A percentile compares a stretch with the other conserved stretches of the same genome.
Evolutionary conservation across 92 coral and sea anemone genomes (phyloP).

Genomic region (Blastomussa wellsi): DNA sequence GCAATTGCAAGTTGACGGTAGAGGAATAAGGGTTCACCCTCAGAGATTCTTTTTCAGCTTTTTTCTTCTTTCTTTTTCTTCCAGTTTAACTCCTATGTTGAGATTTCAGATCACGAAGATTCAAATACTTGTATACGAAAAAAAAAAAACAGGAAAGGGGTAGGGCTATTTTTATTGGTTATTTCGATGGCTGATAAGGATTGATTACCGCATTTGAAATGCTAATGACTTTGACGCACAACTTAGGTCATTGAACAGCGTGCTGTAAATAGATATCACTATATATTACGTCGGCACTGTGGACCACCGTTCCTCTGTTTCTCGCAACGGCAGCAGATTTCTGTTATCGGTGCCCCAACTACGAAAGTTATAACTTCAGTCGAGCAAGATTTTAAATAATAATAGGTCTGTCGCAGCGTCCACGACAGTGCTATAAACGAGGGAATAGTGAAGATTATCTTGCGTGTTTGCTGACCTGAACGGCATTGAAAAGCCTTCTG

Average conservation of each 20-base stretch:
- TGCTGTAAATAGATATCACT: conserved; percentile 15
- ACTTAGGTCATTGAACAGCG: conserved; percentile 12
- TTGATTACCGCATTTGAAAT: conserved; percentile 20
- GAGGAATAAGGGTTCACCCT: too few relatives aligned
- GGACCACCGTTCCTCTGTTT: background rate
- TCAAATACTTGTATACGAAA: background rate
- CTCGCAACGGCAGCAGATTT: conserved; percentile 12
- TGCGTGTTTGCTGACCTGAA: background rate
- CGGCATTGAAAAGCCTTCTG: background rate
- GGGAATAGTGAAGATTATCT: background rate
- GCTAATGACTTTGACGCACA: conserved; percentile 33
- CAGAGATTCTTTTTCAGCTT: too few relatives aligned
- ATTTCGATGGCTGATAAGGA: conserved; percentile 15
- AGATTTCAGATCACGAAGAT: background rate
- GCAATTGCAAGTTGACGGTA: too few relatives aligned
- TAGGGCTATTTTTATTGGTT: background rate
- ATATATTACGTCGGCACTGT: background rate
- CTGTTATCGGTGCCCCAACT: background rate
- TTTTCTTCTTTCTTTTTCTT: too few relatives aligned
- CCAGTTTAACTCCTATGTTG: background rate
- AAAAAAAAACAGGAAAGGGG: conserved; percentile 11
- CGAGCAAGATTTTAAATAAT: background rate
- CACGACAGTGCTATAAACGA: background rate
- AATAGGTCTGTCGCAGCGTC: background rate
- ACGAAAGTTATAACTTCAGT: background rate